Evolutionary conservation across 2,797 vertebrate species (phyloP).

Genomic region (Oreochromis mossambicus): DNA sequence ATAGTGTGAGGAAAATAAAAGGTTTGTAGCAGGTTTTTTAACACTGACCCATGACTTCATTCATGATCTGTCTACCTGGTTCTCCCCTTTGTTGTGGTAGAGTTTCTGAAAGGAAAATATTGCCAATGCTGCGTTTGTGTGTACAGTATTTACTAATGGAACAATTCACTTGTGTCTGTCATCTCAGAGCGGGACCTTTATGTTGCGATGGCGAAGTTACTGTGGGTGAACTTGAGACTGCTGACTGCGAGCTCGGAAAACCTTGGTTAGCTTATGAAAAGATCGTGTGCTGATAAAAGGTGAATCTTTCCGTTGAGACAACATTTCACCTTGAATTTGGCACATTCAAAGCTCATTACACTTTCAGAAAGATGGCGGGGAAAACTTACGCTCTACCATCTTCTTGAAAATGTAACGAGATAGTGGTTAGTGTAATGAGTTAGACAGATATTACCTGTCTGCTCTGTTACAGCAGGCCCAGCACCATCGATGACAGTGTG

Average conservation of each 20-base stretch:
- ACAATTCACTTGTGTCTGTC: background rate
- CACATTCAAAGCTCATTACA: background rate
- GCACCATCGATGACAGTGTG: background rate
- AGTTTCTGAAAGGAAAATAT: background rate
- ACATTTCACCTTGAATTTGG: background rate
- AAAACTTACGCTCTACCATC: background rate
- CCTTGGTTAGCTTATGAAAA: constrained; percentile 22
- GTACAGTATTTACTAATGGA: background rate
- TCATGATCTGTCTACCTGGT: background rate
- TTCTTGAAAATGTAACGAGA: background rate
- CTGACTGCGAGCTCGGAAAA: constrained; percentile 18
- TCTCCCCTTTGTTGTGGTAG: background rate
- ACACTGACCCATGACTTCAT: background rate
- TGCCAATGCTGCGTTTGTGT: background rate
- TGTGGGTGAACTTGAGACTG: constrained; percentile 40
- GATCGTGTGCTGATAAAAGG: constrained; percentile 69
- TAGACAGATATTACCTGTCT: background rate
- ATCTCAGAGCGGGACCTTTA: background rate
- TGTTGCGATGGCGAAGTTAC: background rate
- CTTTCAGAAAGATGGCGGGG: background rate
- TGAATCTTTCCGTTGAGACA: constrained; percentile 26
- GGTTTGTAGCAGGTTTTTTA: background rate
- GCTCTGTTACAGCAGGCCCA: background rate
- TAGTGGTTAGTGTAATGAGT: background rate
- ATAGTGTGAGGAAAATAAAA: background rate